Evolutionary conservation across 37 sponge, comb jelly and placozoan genomes (phyloP).

Genomic region (Beroe forskalii): DNA sequence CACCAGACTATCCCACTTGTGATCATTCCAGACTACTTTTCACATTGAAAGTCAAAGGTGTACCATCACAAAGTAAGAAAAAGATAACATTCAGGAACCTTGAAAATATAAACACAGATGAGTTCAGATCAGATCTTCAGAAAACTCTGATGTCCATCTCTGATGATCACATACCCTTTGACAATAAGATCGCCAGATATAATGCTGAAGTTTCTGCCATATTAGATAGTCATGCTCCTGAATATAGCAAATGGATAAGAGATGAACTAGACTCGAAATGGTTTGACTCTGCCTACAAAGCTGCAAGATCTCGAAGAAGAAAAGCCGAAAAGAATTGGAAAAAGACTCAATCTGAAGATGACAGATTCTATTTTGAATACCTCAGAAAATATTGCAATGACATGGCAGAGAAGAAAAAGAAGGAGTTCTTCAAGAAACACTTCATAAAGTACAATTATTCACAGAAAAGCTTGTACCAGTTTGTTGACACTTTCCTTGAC

Average conservation of each 20-base stretch:
- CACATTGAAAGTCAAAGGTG: neutral
- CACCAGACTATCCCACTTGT: neutral
- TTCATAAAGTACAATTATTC: neutral
- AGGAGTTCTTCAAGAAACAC: neutral
- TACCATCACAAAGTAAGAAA: neutral
- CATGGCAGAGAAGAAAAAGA: neutral
- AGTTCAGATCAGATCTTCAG: neutral
- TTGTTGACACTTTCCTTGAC: constrained; percentile 23
- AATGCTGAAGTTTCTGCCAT: neutral
- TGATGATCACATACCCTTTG: neutral
- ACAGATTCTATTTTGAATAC: neutral
- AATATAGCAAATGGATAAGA: neutral
- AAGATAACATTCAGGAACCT: neutral
- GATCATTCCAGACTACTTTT: neutral
- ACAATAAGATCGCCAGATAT: neutral
- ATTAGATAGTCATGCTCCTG: neutral
- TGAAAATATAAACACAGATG: neutral
- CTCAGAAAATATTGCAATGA: neutral
- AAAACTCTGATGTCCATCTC: neutral
- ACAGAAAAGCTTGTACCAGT: neutral
- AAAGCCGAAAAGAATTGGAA: constrained; percentile 3
- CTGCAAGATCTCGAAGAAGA: neutral
- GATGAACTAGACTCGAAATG: neutral
- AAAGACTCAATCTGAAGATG: neutral
- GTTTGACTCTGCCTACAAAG: neutral